These are phyloP conservation scores for Falco berigora DNA, from an alignment of 2,797 vertebrate species.

Conservation along the genomic window DNA sequence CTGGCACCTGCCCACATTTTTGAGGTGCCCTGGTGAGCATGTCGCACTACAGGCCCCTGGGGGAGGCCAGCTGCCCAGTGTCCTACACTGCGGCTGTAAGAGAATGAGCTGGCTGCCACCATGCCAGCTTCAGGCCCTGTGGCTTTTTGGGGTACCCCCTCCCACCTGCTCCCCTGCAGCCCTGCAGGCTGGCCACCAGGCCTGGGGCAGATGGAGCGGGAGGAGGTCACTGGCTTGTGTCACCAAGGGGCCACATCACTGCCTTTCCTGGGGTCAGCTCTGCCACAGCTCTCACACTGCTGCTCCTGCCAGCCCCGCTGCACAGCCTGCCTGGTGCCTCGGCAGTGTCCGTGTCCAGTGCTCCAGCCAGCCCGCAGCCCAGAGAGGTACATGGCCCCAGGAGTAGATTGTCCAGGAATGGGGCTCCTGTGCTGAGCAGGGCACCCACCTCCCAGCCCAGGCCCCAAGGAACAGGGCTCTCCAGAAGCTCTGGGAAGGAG, in stretches of 20 bases:
- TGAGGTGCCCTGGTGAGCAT: neutral
- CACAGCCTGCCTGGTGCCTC: neutral
- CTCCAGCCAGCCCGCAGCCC: neutral
- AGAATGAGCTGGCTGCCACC: neutral
- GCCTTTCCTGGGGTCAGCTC: neutral
- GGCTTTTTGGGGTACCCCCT: neutral
- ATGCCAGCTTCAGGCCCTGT: neutral
- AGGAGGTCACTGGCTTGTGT: too few species aligned
- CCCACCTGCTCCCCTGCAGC: neutral
- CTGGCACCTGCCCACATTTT: neutral
- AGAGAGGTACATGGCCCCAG: neutral
- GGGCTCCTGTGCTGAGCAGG: neutral
- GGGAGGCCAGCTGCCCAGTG: neutral
- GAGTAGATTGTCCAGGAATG: neutral
- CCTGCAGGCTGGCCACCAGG: neutral
- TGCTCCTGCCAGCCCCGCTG: neutral
- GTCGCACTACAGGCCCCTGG: fast-evolving
- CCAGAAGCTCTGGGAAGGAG: neutral
- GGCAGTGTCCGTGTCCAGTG: too few species aligned
- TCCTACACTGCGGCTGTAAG: neutral
- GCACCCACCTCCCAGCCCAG: fast-evolving
- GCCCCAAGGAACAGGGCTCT: neutral
- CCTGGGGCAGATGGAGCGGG: fast-evolving
- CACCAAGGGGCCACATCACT: neutral
- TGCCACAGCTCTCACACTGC: neutral